These are phyloP conservation scores for Premnoplex brunnescens DNA, from an alignment of 2,797 vertebrate genomes.

Conservation along the genomic window DNA sequence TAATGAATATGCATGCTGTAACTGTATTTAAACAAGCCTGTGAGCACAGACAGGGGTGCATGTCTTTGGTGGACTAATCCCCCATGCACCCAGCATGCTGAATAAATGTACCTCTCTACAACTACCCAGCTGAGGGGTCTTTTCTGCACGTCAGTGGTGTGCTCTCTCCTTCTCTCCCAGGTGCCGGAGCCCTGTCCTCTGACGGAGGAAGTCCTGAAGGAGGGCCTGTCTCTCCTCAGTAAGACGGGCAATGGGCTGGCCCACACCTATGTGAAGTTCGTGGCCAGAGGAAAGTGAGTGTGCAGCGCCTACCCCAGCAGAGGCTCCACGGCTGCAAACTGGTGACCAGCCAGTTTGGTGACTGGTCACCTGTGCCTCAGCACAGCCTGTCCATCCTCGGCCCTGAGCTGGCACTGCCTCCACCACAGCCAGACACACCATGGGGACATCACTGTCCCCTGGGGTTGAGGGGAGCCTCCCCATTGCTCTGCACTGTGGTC, in stretches of 20 bases:
- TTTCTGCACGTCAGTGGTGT: too few relatives aligned
- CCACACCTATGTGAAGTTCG: constrained; percentile 87
- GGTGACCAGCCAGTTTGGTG: rapidly evolving
- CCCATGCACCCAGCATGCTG: too few relatives aligned
- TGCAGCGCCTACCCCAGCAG: not conserved
- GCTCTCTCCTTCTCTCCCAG: constrained; percentile 30
- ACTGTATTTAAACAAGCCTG: too few relatives aligned
- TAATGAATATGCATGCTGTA: too few relatives aligned
- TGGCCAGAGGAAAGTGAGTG: constrained; percentile 82
- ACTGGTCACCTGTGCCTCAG: not conserved
- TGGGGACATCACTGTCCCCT: not conserved
- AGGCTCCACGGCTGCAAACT: rapidly evolving
- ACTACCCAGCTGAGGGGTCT: too few relatives aligned
- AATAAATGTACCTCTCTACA: too few relatives aligned
- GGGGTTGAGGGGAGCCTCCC: not conserved
- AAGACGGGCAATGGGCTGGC: constrained; percentile 85
- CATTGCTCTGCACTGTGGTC: rapidly evolving
- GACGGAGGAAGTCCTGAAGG: constrained; percentile 78
- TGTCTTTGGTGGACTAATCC: too few relatives aligned
- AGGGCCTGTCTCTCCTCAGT: constrained; percentile 86
- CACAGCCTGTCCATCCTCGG: not conserved
- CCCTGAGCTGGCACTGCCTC: not conserved
- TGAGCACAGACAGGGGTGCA: too few relatives aligned
- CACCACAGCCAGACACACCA: rapidly evolving
- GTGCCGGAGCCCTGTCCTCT: constrained; percentile 60